A percentile compares a stretch with the other conserved stretches of the same genome.
phyloP scores from a whole-genome alignment of 2,113 vertebrate species.

The Lophura nycthemera region DNA sequence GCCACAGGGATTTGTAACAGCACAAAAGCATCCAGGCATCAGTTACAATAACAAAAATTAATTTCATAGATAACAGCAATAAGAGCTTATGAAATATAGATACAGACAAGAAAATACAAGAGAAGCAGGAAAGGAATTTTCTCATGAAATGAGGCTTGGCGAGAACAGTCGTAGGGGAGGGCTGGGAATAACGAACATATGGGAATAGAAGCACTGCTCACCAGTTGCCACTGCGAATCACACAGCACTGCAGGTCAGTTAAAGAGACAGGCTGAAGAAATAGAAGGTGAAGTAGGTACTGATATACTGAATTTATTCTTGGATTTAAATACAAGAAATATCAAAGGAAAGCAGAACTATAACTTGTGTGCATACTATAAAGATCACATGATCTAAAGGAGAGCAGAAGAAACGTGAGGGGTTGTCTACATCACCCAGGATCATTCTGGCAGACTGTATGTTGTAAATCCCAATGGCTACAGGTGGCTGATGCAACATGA shows the following conservation, averaged over 20 bases:
- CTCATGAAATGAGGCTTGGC: not conserved
- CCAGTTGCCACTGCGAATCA: not conserved
- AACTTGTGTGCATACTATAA: not conserved
- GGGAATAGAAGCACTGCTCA: not conserved
- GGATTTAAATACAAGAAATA: not conserved
- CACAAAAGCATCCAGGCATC: not conserved
- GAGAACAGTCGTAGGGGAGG: not conserved
- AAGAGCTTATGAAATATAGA: not conserved
- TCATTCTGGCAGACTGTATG: rapidly evolving
- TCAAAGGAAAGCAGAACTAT: not conserved
- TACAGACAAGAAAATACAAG: not conserved
- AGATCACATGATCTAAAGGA: not conserved
- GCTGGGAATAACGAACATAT: not conserved
- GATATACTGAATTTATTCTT: not conserved
- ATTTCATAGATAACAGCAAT: not conserved
- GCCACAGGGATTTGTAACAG: not conserved
- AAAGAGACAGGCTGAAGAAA: not conserved
- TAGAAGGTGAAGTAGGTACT: not conserved
- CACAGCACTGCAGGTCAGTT: not conserved
- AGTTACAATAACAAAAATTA: not conserved
- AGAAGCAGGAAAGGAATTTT: not conserved
- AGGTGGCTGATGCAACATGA: not conserved
- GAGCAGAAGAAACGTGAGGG: not conserved
- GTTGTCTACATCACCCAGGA: not conserved
- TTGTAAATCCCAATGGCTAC: not conserved